phyloP scores from a whole-genome alignment of 2,888 invertebrate species.

The Resseliella maxima region DNA sequence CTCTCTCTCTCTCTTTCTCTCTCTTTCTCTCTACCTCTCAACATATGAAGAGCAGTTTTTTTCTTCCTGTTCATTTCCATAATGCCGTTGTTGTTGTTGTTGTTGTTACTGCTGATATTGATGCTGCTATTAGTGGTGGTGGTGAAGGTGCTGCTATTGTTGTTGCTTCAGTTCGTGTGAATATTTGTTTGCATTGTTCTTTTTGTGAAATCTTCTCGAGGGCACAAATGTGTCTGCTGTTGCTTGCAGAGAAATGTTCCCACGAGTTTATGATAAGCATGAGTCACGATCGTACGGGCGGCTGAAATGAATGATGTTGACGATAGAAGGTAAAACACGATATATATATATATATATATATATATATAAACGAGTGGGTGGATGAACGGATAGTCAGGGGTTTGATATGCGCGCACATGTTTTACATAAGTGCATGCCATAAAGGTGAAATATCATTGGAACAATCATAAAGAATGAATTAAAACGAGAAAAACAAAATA shows the following conservation, averaged over 20 bases:
- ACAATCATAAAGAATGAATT: too few species aligned
- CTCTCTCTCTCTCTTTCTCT: too few species aligned
- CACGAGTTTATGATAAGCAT: conserved; percentile 34
- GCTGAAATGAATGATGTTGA: conserved; percentile 43
- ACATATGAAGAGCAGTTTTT: too few species aligned
- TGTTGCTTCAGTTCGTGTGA: not conserved
- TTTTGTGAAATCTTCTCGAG: not conserved
- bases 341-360: too few species aligned
- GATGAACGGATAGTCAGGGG: not conserved
- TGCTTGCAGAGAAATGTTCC: not conserved
- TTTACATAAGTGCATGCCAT: too few species aligned
- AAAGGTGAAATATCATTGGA: too few species aligned
- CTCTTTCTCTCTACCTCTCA: too few species aligned
- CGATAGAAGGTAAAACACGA: not conserved
- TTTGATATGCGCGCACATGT: too few species aligned
- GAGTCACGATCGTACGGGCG: conserved; percentile 47
- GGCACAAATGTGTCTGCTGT: not conserved
- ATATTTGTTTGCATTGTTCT: not conserved
- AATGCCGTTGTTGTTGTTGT: not conserved
- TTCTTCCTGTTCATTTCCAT: not conserved
- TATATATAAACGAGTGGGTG: conserved; percentile 19
- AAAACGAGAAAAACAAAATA: too few species aligned
- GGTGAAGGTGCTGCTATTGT: too few species aligned
- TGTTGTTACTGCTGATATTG: too few species aligned
- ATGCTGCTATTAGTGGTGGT: too few species aligned